Evolutionary conservation across 2,113 vertebrate species (phyloP).

Genomic region (Sylvietta virens): DNA sequence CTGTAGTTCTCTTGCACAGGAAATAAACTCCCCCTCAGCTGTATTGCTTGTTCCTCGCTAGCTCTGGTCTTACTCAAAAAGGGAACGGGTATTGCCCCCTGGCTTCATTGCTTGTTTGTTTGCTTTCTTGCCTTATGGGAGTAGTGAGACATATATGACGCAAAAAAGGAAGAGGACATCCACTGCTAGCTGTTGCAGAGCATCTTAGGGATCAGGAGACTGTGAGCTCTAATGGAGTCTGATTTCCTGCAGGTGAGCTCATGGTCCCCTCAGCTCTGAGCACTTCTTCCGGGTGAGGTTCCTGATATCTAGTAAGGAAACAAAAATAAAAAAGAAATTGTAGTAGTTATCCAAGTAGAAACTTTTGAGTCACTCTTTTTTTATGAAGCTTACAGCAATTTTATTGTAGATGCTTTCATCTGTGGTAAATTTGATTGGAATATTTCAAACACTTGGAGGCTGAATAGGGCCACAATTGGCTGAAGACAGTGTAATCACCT

Average conservation of each 20-base stretch:
- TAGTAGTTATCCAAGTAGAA: not conserved
- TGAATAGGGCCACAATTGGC: not conserved
- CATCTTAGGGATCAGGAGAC: not conserved
- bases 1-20: not conserved
- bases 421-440: not conserved
- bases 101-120: not conserved
- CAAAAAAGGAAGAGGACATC: not conserved
- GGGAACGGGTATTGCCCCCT: not conserved
- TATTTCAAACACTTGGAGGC: not conserved
- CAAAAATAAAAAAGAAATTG: not conserved
- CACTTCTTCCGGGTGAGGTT: not conserved
- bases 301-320: not conserved
- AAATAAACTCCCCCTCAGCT: not conserved
- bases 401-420: not conserved
- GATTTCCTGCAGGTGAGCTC: not conserved
- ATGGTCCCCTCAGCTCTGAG: not conserved
- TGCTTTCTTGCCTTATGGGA: not conserved
- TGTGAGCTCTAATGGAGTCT: not conserved
- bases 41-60: not conserved
- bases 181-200: not conserved
- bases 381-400: not conserved
- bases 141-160: not conserved
- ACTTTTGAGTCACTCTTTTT: not conserved
- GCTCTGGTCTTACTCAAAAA: not conserved
- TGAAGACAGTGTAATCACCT: not conserved